A percentile compares a stretch with the other conserved stretches of the same genome.
These are phyloP conservation scores for Nomada hirtipes DNA, from an alignment of 2,888 invertebrate genomes.

Conservation along the genomic window DNA sequence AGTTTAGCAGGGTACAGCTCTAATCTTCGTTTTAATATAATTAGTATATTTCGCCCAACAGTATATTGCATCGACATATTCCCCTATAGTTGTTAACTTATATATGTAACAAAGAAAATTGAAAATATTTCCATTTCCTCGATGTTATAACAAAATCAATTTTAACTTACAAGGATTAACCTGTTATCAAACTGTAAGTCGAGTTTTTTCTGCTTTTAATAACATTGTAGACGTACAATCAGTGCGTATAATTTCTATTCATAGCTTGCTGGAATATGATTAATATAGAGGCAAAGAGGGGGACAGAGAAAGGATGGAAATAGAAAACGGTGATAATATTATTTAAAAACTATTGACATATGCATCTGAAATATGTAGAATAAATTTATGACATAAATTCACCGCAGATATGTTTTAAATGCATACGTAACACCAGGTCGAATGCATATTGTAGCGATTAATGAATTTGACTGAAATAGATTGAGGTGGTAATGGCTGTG, in stretches of 20 bases:
- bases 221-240: no score
- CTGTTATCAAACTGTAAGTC: no score
- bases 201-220: no score
- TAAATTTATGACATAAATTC: slow-evolving; percentile 49
- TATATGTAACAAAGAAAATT: no score
- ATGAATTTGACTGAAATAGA: slow-evolving; percentile 69
- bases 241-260: neutral
- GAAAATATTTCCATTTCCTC: no score
- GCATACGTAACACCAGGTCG: slow-evolving; percentile 53
- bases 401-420: slow-evolving; percentile 63
- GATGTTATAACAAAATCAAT: no score
- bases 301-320: neutral
- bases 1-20: neutral
- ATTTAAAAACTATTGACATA: neutral
- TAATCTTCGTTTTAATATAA: neutral
- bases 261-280: neutral
- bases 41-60: neutral
- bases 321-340: neutral
- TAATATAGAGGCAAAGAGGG: neutral
- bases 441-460: slow-evolving; percentile 71
- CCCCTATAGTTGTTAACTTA: no score
- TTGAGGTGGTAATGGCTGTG: slow-evolving; percentile 67
- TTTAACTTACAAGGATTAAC: no score
- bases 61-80: no score
- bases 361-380: neutral